phyloP scores from a whole-genome alignment of 2,797 vertebrate species.

The Sarcophilus harrisii region DNA sequence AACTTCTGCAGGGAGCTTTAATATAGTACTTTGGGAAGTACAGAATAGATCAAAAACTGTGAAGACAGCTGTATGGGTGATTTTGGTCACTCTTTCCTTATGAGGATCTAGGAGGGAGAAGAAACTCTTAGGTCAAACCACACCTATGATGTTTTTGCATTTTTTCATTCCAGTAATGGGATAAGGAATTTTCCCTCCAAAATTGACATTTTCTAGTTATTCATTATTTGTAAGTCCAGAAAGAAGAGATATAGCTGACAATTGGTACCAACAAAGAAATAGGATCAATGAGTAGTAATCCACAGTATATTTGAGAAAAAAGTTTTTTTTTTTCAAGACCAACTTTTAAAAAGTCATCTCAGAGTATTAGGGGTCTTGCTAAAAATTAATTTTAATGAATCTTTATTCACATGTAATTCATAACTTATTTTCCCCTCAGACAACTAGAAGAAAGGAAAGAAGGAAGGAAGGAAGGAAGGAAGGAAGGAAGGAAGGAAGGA shows the following conservation, averaged over 20 bases:
- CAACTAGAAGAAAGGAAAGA: background rate
- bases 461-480: too few species aligned
- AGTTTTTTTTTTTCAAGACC: background rate
- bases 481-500: background rate
- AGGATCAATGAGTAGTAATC: background rate
- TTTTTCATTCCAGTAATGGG: background rate
- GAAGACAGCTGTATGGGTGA: background rate
- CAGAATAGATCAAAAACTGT: background rate
- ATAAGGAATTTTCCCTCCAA: background rate
- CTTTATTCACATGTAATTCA: background rate
- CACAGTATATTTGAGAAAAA: background rate
- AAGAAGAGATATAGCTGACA: background rate
- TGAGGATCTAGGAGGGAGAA: background rate
- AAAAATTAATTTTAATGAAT: background rate
- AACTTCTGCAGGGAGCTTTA: background rate
- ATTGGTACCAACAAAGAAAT: background rate
- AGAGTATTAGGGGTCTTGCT: background rate
- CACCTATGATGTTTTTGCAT: background rate
- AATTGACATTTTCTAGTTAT: background rate
- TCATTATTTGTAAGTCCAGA: background rate
- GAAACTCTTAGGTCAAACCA: background rate
- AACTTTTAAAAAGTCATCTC: too few species aligned
- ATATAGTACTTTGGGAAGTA: background rate
- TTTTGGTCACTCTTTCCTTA: background rate
- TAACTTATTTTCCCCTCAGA: background rate